Percentiles rank a stretch among this genome's conserved stretches.
Evolutionary conservation across 2,888 invertebrate genomes (phyloP).

Genomic region (Leucophenga maculata): DNA sequence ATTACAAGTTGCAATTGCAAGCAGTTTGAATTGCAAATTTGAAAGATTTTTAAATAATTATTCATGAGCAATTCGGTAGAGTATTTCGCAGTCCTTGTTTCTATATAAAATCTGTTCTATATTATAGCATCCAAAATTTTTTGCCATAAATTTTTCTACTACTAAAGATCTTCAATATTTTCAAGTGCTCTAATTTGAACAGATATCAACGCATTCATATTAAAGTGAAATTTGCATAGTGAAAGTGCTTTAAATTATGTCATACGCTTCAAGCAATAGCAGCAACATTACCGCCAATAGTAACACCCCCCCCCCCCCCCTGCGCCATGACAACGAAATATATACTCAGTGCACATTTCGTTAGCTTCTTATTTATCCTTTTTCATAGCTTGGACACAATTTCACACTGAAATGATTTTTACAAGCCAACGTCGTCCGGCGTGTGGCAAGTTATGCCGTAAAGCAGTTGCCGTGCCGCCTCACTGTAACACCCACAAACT

Average conservation of each 20-base stretch:
- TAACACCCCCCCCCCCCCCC: neutral
- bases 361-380: constrained; percentile 12
- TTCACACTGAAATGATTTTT: constrained; percentile 60
- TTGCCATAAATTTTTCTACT: too few relatives aligned
- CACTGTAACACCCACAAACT: neutral
- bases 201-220: too few relatives aligned
- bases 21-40: too few relatives aligned
- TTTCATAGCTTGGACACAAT: constrained; percentile 52
- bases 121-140: too few relatives aligned
- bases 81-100: too few relatives aligned
- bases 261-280: neutral
- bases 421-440: constrained; percentile 11
- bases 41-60: too few relatives aligned
- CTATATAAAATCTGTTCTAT: too few relatives aligned
- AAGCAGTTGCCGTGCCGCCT: constrained; percentile 37
- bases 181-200: too few relatives aligned
- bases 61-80: too few relatives aligned
- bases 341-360: constrained; percentile 54
- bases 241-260: constrained; percentile 21
- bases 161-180: too few relatives aligned
- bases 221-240: constrained; percentile 21
- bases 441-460: constrained; percentile 27
- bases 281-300: neutral
- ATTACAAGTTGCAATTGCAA: too few relatives aligned
- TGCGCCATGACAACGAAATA: constrained; percentile 44